Base-by-base conservation (phyloP, 1,140 invertebrate genomes). In the Lethocerus indicus region DNA sequence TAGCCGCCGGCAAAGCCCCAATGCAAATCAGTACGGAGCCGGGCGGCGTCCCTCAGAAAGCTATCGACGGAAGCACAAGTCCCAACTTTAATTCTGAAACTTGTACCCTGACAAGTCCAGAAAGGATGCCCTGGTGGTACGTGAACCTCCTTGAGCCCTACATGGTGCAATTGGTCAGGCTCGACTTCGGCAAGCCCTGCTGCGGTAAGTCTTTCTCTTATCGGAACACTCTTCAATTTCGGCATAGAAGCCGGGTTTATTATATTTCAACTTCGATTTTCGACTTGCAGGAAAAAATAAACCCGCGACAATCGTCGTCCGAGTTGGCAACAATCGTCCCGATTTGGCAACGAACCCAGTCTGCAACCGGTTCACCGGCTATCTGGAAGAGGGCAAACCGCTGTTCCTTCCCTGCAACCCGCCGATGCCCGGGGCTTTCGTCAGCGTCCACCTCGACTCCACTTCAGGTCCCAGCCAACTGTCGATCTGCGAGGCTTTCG, bases 401-500 rank as follows among this genome's bases (percentile, higher is more conserved):
- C 68, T 93, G 0, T 94, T 92, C 63, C 64, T 94, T 35, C 89
- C 89, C 0, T 94, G 90, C 67, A 91, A 90, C 63, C 88, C 88
- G 1, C 88, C 89, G 0, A 92, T 93, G 86, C 87, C 89, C 0
- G 89, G 89, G 2, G 89, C 89, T 14, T 94, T 93, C 62, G 87
- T 94, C 43, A 88, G 83, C 48, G 86, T 94, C 0, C 88, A 93
- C 61, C 63, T 93, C 39, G 87, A 93, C 67, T 63, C 66, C 1
- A 67, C 78, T 0, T 68, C 71, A 4, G 71, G 75, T 0, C 71
- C 71, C 36, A 72, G 70, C 23, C 81, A 87, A 41, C 67, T 94
- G 3, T 92, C 88, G 0, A 86, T 94, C n/a, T 94, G 89, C 63
- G 89, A 94, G 67, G 85, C 87, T 0, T 93, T 94, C 60, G 89